phyloP scores from a whole-genome alignment of 2,888 invertebrate genomes.

The Ctenicera cuprea region DNA sequence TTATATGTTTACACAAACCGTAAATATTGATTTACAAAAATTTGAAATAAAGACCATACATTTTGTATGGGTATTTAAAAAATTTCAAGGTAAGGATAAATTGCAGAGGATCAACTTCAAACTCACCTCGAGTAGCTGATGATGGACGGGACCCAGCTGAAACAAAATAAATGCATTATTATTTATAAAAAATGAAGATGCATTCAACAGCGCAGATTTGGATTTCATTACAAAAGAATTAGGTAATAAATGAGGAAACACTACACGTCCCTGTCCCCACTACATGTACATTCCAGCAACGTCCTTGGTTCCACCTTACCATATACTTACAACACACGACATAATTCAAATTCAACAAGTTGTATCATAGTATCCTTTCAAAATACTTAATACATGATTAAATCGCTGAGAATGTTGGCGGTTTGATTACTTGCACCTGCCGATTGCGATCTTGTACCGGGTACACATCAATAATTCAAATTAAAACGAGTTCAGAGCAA shows the following conservation, averaged over 20 bases:
- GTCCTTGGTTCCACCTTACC: conserved; percentile 50
- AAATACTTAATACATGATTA: conserved; percentile 35
- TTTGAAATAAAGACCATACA: no score
- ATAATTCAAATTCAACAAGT: conserved; percentile 46
- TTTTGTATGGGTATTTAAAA: no score
- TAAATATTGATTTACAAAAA: no score
- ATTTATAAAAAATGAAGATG: not conserved
- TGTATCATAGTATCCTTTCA: conserved; percentile 38
- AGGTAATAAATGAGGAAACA: conserved; percentile 45
- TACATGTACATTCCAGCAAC: conserved; percentile 44
- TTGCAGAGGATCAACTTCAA: not conserved
- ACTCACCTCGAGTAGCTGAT: conserved; percentile 63
- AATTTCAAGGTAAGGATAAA: no score
- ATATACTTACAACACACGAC: conserved; percentile 44
- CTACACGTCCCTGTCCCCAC: conserved; percentile 32
- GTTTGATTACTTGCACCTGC: conserved; percentile 13
- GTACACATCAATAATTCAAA: conserved; percentile 1
- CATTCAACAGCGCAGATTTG: conserved; percentile 17
- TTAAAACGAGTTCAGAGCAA: not conserved
- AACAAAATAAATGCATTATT: conserved; percentile 53
- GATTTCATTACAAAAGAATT: conserved; percentile 34
- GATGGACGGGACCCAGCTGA: conserved; percentile 65
- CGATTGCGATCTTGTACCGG: not conserved
- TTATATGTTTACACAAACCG: conserved; percentile 18
- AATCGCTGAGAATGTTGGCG: conserved; percentile 26